Evolutionary conservation across 2,113 vertebrate genomes (phyloP), one percentile per base, ranked within the genome.

Genomic region (Limnothrissa miodon): DNA sequence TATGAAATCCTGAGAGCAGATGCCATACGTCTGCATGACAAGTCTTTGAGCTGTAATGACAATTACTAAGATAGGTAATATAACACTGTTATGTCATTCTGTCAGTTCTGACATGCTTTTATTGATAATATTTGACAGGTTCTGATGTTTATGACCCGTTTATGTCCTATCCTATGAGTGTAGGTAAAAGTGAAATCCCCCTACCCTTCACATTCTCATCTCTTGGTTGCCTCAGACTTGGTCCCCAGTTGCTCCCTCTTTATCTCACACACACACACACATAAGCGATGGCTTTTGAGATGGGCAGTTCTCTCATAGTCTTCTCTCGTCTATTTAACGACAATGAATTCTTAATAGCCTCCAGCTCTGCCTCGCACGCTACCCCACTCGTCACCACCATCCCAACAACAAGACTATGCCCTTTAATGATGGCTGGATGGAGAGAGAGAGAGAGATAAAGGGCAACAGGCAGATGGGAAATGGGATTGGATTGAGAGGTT

Each of bases 301-400:
- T 74, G 66, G 66, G 66, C 25, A 33, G 13, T 33, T 13, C 33
- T 74, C 66, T 74, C 66, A 74, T 74, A 33, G 66, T 29, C 0
- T 13, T 74, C 66, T 70, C 62, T 70, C 62, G 15, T 11, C 66
- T 15, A 74, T 74, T 74, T 74, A 74, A 11, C 33, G 36, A 29
- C 66, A 74, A 74, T 74, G 66, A 66, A 74, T 74, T 74, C 66
- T 74, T 74, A 74, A 74, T 74, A 13, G 66, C 66, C 66, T 74
- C 33, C 11, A 25, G 29, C 8, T 33, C 59, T 33, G 11, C 59
- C 59, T 33, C 25, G 10, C 25, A 62, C n/a, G 10, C 59, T n/a
- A 9, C 59, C 33, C 59, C 59, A 29, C 25, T 23, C 21, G 51
- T 23, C 21, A 21, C 51, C 51, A 56, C 21, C 51, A 56, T 56